Conservation (phyloP, 2,113 vertebrate species). For the Merops nubicus region DNA sequence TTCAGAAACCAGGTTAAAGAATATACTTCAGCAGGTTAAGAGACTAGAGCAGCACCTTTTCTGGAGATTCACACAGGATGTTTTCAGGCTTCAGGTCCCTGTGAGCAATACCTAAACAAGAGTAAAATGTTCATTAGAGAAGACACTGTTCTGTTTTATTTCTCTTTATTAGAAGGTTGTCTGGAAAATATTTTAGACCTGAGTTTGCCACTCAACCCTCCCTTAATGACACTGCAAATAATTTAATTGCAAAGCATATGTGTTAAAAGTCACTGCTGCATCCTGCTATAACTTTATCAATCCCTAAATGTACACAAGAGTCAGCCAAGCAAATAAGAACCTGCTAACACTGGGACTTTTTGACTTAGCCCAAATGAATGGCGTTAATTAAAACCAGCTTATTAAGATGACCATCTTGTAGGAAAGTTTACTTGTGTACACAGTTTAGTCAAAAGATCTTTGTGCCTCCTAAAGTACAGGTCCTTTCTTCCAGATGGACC, state of each 20-base stretch:
- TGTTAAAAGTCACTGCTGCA: background rate
- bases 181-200: background rate
- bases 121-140: slow-evolving; percentile 8
- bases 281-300: background rate
- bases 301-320: background rate
- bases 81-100: slow-evolving; percentile 97
- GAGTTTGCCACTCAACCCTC: background rate
- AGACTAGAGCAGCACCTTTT: slow-evolving; percentile 78
- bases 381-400: background rate
- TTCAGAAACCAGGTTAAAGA: background rate
- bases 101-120: slow-evolving; percentile 89
- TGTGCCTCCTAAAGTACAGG: background rate
- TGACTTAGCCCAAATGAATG: background rate
- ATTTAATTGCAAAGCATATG: background rate
- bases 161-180: background rate
- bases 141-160: background rate
- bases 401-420: background rate
- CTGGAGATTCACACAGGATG: slow-evolving; percentile 91
- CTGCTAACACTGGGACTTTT: background rate
- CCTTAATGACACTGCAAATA: background rate
- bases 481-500: background rate
- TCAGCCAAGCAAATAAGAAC: background rate
- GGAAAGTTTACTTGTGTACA: background rate
- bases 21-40: background rate
- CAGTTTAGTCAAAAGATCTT: background rate